phyloP scores from a whole-genome alignment of 2,113 vertebrate genomes.

The Poicephalus meyeri region DNA sequence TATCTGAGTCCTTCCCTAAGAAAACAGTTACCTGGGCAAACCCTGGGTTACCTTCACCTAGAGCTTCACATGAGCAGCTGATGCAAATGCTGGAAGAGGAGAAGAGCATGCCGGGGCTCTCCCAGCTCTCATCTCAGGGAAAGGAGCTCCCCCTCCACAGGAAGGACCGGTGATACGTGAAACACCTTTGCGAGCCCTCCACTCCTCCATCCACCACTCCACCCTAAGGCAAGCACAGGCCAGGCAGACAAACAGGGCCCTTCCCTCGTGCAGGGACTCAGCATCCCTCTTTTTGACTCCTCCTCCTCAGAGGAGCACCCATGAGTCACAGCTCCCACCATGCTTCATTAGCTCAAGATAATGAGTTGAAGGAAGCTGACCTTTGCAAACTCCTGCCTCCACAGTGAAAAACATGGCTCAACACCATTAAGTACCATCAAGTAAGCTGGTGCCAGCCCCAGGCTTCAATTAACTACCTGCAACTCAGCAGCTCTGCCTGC shows the following conservation, averaged over 20 bases:
- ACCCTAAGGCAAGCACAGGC: background rate
- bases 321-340: background rate
- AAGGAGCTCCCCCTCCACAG: background rate
- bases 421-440: background rate
- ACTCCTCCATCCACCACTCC: background rate
- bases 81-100: background rate
- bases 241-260: background rate
- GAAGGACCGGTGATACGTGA: background rate
- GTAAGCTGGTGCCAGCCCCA: background rate
- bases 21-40: background rate
- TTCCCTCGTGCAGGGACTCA: background rate
- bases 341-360: background rate
- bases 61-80: background rate
- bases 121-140: background rate
- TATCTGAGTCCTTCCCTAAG: background rate
- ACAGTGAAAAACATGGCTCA: background rate
- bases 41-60: background rate
- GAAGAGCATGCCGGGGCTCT: accelerated
- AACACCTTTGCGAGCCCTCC: background rate
- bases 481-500: background rate
- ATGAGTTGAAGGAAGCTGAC: background rate
- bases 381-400: background rate
- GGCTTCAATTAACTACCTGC: background rate
- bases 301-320: background rate
- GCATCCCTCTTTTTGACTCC: background rate